Evolutionary conservation across 2,888 invertebrate genomes (phyloP).

Genomic region (Laothoe populi): DNA sequence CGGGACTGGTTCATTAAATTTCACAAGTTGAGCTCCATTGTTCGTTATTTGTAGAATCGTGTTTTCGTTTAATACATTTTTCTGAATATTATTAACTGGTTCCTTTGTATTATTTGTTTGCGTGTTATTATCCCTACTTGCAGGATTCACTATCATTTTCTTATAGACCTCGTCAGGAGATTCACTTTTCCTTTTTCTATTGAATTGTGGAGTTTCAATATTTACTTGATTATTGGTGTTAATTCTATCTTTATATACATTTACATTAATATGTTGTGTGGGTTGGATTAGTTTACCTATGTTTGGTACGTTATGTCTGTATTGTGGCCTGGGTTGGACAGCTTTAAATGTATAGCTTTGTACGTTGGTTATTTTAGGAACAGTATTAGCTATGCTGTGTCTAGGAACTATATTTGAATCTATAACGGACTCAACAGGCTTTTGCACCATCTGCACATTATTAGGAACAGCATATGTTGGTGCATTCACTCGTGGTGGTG

Average conservation of each 20-base stretch:
- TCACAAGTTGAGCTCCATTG: constrained; percentile 31
- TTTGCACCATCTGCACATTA: constrained; percentile 35
- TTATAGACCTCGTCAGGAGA: constrained; percentile 66
- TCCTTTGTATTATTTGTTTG: constrained; percentile 18
- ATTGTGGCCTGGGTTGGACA: constrained; percentile 62
- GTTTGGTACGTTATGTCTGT: constrained; percentile 32
- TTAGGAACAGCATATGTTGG: background rate
- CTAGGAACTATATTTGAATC: constrained; percentile 33
- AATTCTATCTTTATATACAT: constrained; percentile 18
- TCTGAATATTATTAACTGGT: constrained; percentile 9
- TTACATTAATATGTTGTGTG: constrained; percentile 25
- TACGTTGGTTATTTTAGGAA: constrained; percentile 42
- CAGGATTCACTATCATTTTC: constrained; percentile 42
- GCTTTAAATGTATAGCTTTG: constrained; percentile 57
- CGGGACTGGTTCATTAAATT: constrained; percentile 32
- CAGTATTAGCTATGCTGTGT: constrained; percentile 29
- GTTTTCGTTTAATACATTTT: constrained; percentile 34
- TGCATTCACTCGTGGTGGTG: constrained; percentile 7
- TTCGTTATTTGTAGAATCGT: constrained; percentile 36
- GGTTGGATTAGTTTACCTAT: constrained; percentile 27
- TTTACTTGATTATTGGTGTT: constrained; percentile 30
- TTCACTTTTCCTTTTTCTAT: constrained; percentile 71
- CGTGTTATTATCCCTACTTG: background rate
- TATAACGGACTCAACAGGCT: constrained; percentile 33
- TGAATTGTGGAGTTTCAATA: constrained; percentile 40